phyloP scores from a whole-genome alignment of 2,113 vertebrate genomes.

The Daphoenositta chrysoptera region DNA sequence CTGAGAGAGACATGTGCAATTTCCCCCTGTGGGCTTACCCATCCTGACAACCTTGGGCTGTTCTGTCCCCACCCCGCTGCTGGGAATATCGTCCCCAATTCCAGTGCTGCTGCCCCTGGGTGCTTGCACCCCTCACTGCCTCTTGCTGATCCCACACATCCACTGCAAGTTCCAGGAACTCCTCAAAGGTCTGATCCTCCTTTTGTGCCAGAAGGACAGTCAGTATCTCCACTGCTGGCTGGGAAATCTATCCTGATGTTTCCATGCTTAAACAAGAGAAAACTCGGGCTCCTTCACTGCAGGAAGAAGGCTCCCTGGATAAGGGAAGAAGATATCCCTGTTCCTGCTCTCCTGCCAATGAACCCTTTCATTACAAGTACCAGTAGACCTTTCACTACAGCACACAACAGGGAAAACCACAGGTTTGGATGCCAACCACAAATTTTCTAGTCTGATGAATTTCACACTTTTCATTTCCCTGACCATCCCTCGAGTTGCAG shows the following conservation, averaged over 20 bases:
- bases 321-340: not conserved
- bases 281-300: not conserved
- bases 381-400: not conserved
- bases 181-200: not conserved
- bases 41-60: not conserved
- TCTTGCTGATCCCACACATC: not conserved
- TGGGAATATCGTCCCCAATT: not conserved
- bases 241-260: not conserved
- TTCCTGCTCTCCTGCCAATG: not conserved
- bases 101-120: not conserved
- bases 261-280: not conserved
- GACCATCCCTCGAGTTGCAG: not conserved
- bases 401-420: not conserved
- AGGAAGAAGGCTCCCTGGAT: not conserved
- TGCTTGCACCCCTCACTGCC: not conserved
- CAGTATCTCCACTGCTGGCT: not conserved
- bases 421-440: not conserved
- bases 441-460: not conserved
- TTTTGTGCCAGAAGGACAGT: not conserved
- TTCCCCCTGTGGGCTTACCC: not conserved
- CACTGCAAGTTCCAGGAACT: not conserved
- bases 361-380: not conserved
- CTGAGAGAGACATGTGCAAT: rapidly evolving
- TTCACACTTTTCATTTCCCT: not conserved
- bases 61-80: not conserved